These are phyloP conservation scores for Drosophila kurseongensis DNA, from an alignment of 1,140 invertebrate genomes.

Conservation along the genomic window DNA sequence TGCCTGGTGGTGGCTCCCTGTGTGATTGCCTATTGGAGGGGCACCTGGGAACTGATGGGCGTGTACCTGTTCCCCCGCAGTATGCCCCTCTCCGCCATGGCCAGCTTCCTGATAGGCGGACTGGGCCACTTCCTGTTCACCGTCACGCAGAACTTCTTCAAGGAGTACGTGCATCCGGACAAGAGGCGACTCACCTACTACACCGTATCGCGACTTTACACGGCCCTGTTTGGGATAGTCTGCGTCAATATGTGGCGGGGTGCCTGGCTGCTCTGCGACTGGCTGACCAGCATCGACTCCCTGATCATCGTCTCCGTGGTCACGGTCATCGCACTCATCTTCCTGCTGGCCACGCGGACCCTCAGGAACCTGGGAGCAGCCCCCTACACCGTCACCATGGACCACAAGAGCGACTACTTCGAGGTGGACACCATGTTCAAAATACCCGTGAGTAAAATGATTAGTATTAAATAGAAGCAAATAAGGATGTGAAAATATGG, in stretches of 20 bases:
- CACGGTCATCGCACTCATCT: constrained; percentile 87
- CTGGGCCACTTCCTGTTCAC: constrained; percentile 89
- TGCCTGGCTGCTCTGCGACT: constrained; percentile 90
- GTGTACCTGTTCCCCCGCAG: constrained; percentile 88
- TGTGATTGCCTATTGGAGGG: constrained; percentile 94
- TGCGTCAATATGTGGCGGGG: constrained; percentile 95
- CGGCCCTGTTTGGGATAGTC: constrained; percentile 89
- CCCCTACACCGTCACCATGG: constrained; percentile 91
- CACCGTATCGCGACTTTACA: constrained; percentile 90
- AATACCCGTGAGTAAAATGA: constrained; percentile 86
- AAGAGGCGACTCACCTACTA: constrained; percentile 89
- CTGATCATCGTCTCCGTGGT: constrained; percentile 87
- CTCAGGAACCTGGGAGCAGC: constrained; percentile 92
- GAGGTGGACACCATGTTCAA: constrained; percentile 93
- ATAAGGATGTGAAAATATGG: no score
- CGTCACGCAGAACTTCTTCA: constrained; percentile 88
- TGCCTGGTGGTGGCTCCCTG: constrained; percentile 90
- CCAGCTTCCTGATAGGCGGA: constrained; percentile 89
- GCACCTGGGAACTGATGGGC: constrained; percentile 92
- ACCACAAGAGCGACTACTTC: constrained; percentile 91
- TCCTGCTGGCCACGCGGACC: constrained; percentile 88
- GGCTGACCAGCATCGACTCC: constrained; percentile 87
- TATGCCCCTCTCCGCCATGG: constrained; percentile 86
- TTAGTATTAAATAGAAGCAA: no score
- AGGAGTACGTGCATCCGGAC: constrained; percentile 88